Percentiles rank a stretch among this genome's conserved stretches.
Conservation (phyloP, 2,888 invertebrate species). For the Baronia brevicornis region DNA sequence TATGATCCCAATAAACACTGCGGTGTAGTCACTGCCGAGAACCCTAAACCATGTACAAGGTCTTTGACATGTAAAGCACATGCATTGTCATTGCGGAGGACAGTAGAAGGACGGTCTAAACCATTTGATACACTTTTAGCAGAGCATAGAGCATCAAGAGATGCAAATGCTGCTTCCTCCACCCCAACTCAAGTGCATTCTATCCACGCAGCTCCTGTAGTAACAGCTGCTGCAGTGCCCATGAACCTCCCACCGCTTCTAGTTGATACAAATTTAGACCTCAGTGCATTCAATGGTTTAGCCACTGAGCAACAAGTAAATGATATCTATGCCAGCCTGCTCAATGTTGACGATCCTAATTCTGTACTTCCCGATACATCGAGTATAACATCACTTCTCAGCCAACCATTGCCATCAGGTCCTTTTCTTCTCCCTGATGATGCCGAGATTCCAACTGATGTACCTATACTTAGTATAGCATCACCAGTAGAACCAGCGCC, state of each 20-base stretch:
- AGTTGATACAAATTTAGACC: slow-evolving; percentile 53
- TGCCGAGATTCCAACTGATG: slow-evolving; percentile 30
- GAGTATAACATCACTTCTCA: slow-evolving; percentile 50
- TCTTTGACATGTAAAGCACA: slow-evolving; percentile 84
- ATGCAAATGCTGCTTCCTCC: slow-evolving; percentile 38
- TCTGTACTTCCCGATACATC: slow-evolving; percentile 52
- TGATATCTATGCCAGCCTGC: slow-evolving; percentile 57
- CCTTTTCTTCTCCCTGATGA: slow-evolving; percentile 49
- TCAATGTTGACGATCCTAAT: slow-evolving; percentile 51
- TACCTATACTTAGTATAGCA: slow-evolving; percentile 34
- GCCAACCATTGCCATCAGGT: slow-evolving; percentile 45
- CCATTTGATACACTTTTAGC: slow-evolving; percentile 84
- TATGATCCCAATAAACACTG: slow-evolving; percentile 90
- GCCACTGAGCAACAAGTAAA: slow-evolving; percentile 59
- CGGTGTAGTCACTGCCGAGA: slow-evolving; percentile 82
- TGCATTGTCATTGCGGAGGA: slow-evolving; percentile 80
- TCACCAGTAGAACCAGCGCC: slow-evolving; percentile 31
- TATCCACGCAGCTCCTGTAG: slow-evolving; percentile 21
- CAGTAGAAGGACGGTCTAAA: slow-evolving; percentile 82
- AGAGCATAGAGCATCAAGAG: slow-evolving; percentile 82
- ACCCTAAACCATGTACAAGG: slow-evolving; percentile 83
- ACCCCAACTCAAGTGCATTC: slow-evolving; percentile 22
- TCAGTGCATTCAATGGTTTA: slow-evolving; percentile 48
- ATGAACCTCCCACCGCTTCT: slow-evolving; percentile 50
- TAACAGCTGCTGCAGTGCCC: slow-evolving; percentile 24